Evolutionary conservation across 2,888 invertebrate genomes (phyloP).

Genomic region (Emmelina monodactyla): DNA sequence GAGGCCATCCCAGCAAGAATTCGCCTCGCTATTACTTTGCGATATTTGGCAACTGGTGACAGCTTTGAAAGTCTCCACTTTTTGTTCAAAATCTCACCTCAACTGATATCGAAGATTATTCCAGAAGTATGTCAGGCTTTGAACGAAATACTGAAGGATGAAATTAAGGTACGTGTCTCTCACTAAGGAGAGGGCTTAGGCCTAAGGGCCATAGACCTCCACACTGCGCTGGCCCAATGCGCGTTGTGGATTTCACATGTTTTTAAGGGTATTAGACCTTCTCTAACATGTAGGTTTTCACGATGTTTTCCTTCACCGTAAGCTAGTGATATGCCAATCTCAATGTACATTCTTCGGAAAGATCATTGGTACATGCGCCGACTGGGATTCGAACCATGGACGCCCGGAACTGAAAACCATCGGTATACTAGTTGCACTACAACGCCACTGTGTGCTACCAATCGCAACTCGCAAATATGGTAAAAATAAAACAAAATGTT

Average conservation of each 20-base stretch:
- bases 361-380: too few species aligned
- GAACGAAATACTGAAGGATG: constrained; percentile 4
- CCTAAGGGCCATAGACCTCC: constrained; percentile 1
- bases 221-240: neutral
- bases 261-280: constrained; percentile 1
- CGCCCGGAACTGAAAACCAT: too few species aligned
- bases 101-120: constrained; percentile 10
- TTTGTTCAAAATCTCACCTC: constrained; percentile 12
- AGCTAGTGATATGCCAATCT: too few species aligned
- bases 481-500: too few species aligned
- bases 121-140: constrained; percentile 10
- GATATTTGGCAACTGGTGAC: constrained; percentile 11
- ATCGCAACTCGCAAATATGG: too few species aligned
- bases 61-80: constrained; percentile 9
- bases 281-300: neutral
- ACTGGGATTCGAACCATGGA: too few species aligned
- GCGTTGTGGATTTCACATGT: constrained; percentile 2
- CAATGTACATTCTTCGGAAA: too few species aligned
- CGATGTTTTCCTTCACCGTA: too few species aligned
- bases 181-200: neutral
- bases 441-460: too few species aligned
- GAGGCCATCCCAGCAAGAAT: constrained; percentile 7
- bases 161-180: constrained; percentile 5
- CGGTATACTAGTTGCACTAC: too few species aligned
- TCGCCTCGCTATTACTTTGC: constrained; percentile 8